These are phyloP conservation scores for Dromas ardeola DNA, from an alignment of 2,113 vertebrate species.

Conservation along the genomic window DNA sequence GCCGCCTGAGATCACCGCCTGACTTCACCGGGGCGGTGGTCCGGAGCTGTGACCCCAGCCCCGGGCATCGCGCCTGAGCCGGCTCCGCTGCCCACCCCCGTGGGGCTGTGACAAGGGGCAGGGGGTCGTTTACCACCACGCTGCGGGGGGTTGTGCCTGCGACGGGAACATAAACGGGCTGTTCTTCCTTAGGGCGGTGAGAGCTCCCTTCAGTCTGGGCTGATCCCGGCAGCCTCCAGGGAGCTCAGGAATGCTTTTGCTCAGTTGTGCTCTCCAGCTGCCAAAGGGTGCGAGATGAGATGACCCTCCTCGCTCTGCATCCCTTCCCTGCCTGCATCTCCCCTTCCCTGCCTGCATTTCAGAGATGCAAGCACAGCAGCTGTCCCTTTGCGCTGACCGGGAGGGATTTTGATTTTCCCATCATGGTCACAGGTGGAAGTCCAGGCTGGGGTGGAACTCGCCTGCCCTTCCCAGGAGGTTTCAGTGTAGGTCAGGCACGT, in stretches of 20 bases:
- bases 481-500: fast-evolving
- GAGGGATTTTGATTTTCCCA: background rate
- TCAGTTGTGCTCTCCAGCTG: slow-evolving; percentile 22
- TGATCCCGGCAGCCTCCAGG: background rate
- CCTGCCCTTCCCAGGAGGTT: background rate
- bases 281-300: background rate
- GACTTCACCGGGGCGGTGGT: slow-evolving; percentile 56
- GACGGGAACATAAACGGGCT: background rate
- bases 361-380: background rate
- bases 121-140: fast-evolving
- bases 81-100: background rate
- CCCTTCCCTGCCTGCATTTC: background rate
- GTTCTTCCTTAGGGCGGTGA: background rate
- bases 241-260: slow-evolving; percentile 20
- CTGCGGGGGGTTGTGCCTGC: background rate
- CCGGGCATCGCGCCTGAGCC: background rate
- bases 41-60: background rate
- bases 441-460: background rate
- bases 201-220: background rate
- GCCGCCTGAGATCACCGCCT: slow-evolving; percentile 45
- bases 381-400: background rate
- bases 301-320: background rate
- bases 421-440: background rate
- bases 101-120: background rate
- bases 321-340: background rate